Base-by-base conservation (phyloP, 2,113 vertebrate species). In the Eudorcas thomsonii region DNA sequence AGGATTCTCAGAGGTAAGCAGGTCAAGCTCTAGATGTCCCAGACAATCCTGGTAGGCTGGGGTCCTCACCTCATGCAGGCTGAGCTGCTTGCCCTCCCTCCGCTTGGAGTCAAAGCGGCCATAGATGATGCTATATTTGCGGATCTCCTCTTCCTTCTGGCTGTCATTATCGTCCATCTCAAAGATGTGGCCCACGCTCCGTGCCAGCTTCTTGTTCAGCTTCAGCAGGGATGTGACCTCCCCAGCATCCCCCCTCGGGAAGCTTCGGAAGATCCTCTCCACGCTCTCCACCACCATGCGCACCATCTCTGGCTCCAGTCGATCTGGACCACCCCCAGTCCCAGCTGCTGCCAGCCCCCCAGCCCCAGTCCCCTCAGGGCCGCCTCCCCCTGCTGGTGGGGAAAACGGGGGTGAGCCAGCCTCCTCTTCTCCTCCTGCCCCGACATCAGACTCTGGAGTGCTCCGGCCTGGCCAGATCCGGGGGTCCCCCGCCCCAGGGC, bases 81-180 rank as follows among this genome's bases (percentile, higher is more conserved):
- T 99, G 84, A 99, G 99, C 98, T 99, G 99, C 97, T 99, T 99
- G 98, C 99, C 99, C 97, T 99, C 99, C 0, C 99, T 99, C 97
- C 99, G 99, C 98, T 99, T 99, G 33, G 99, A 99, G 98, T 99
- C 99, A 11, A 99, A 99, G 2, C 99, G 99, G 59, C 99, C 99
- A 0, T 99, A 99, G 98, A 99, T 99, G 39, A 99, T 99, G 67
- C 99, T 99, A 99, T 99, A 99, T 94, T 99, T 99, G 23, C 99
- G 99, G 98, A 99, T 99, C 98, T 99, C 99, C 88, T 99, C 99
- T 96, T 99, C 99, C 95, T 99, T 99, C 97, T 99, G 99, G 28
- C 98, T 99, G 95, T 99, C 99, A 0, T 99, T 99, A 0, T 99
- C 99, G 33, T 99, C 99, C 99, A 99, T 99, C 96, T 99, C 99